A percentile compares a stretch with the other conserved stretches of the same genome.
phyloP scores from a whole-genome alignment of 2,888 invertebrate genomes.

The Rhagophthalmus giganteus region DNA sequence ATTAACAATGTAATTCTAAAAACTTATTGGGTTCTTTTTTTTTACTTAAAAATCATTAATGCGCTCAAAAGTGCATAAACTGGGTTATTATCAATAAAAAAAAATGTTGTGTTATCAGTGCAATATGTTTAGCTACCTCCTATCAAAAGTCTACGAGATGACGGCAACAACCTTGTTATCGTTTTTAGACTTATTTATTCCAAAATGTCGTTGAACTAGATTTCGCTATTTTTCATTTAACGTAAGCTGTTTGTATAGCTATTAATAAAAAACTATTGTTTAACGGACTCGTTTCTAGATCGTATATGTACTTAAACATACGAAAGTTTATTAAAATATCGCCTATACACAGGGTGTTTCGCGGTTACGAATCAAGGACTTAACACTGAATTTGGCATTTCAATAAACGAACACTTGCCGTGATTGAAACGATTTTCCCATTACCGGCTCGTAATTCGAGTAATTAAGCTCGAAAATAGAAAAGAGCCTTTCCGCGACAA shows the following conservation, averaged over 20 bases:
- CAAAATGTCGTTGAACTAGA: constrained; percentile 39
- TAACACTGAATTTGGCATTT: too few species aligned
- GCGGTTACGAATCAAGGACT: too few species aligned
- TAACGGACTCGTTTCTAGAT: too few species aligned
- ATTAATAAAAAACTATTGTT: background rate
- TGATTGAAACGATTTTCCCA: too few species aligned
- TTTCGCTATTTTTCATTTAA: constrained; percentile 31
- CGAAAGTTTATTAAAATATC: too few species aligned
- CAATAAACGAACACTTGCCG: too few species aligned
- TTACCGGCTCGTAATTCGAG: too few species aligned
- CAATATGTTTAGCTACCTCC: constrained; percentile 33
- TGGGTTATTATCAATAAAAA: constrained; percentile 30
- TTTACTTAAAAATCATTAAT: background rate
- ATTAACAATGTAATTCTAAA: background rate
- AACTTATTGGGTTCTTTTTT: background rate
- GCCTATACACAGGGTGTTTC: too few species aligned
- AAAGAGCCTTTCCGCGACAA: too few species aligned
- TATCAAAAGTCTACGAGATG: constrained; percentile 34
- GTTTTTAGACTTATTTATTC: constrained; percentile 34
- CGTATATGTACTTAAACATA: too few species aligned
- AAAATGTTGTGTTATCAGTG: constrained; percentile 29
- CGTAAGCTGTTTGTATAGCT: background rate
- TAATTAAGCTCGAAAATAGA: too few species aligned
- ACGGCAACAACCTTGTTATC: constrained; percentile 38
- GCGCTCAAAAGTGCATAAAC: background rate